Evolutionary conservation across 2,888 invertebrate genomes (phyloP), one percentile per base, ranked within the genome.

Genomic region (Drosophila trichaetosa): DNA sequence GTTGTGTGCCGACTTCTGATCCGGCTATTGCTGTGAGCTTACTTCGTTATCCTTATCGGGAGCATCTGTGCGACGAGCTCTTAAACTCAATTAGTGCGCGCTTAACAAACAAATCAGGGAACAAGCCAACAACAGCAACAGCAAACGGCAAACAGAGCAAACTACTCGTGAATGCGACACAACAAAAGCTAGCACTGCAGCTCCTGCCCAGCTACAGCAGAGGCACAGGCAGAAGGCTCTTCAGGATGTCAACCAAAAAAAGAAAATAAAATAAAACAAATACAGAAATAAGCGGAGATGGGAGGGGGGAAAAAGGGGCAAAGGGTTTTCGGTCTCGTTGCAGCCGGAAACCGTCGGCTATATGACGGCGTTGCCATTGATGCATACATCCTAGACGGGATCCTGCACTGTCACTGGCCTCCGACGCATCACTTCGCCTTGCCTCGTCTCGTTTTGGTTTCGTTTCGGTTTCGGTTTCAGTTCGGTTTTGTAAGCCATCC

Each of bases 81-180:
- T 79, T 81, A 58, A 87, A 71, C 87, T 90, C 81, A 87, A 87
- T 87, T 87, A 87, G 86, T 81, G 88, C 90, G 78, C 90, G 86
- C 75, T 87, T 74, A 77, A 76, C 80, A 72, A 83, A 78, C 77
- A 82, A 88, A 85, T 75, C 71, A 72, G 66, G 56, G 62, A 71
- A 68, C 59, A 69, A 64, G 42, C 58, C 63, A 59, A 42, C 52
- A 46, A 31, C 16, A 48, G 31, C 46, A 63, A 40, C 56, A 60
- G 24, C 24, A 24, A 58, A 24, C n/a, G n/a, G n/a, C 42, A 58
- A 46, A 31, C 54, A 34, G 31, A 57, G 64, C 52, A 57, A 70
- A 72, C 58, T 72, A 49, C 72, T 53, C 42, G 33, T 58, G 54
- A 59, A 56, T 42, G 53, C 56, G 54, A 40, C 49, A 58, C 38